Evolutionary conservation across 1,140 invertebrate genomes (phyloP), one percentile per base, ranked within the genome.

Genomic region (Procambarus virginalis): DNA sequence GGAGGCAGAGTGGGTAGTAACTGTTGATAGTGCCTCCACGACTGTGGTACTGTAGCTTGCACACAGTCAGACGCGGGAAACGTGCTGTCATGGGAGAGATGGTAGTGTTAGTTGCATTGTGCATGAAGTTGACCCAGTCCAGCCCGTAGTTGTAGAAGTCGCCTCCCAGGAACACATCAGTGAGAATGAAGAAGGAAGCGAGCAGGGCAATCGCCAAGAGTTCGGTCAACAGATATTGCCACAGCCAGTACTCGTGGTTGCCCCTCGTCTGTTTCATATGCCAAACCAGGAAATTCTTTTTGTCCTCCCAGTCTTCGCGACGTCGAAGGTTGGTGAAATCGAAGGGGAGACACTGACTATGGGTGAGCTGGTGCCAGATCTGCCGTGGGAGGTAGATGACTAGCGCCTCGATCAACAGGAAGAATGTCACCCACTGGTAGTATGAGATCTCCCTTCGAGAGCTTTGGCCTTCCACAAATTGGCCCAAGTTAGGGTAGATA

Each of bases 101-200:
- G 49, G 92, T 92, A 48, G 76, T 92, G 78, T 92, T 92, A 64
- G 92, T 92, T 3, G 90, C 87, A 73, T 92, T 92, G 84, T 92
- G 92, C 92, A 92, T 92, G 90, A 89, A 92, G 86, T 92, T 91
- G 45, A 92, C 88, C 92, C 92, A 92, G 76, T 92, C 92, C 68
- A 92, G 84, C 14, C 92, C 92, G 55, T 92, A 92, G 77, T 92
- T 89, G 83, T 92, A 92, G 87, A 92, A 92, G 80, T 92, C 92
- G 14, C 92, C 92, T 46, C 92, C 92, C 45, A 92, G 86, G 87
- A 92, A 92, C 86, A 92, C 92, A 77, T 92, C 92, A 48, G 92
- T 92, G 14, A 92, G 87, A 34, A 92, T 92, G 90, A 92, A 92
- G 89, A 92, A 92, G 45, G 90, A 91, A 22, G 92, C 90, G 8